Base-by-base conservation (phyloP, 2,888 invertebrate species). In the Nebria salina region DNA sequence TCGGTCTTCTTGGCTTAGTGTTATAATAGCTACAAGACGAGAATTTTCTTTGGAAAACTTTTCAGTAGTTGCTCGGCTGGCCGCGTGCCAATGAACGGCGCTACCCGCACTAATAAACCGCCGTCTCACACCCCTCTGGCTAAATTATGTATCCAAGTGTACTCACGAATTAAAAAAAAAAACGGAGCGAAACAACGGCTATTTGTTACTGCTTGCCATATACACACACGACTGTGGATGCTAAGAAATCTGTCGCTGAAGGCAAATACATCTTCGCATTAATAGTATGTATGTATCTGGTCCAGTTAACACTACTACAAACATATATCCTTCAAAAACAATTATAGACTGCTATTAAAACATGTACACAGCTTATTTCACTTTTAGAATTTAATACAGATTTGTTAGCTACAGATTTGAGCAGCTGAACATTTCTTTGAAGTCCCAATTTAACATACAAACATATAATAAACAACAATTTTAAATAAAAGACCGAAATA, bases 81-180 rank as follows among this genome's bases (percentile, higher is more conserved):
- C 68, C 26, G 68, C 68, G 68, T 25, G 68, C 68, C 68, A 68
- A 26, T 68, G 68, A 25, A 13, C 15, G 26, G 68, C 26, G 20
- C 68, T 5, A 65, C 13, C 7, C 4, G 15, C 54, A 54, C 54
- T 54, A 54, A 54, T 54, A 54, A 54, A 54, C 54, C 54, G 11
- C 54, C 54, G 8, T 54, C 11, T 54, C 54, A 54, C 68, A 68
- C 68, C 13, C 20, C 9, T 9, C 54, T 1, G 54, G 54, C 54
- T 54, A 54, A 54, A 54, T 54, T 54, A 54, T 54, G 54, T 54
- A 54, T 54, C 54, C 54, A 54, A 54, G 54, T 54, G 54, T 54
- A 8, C 7, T 13, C 54, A 54, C 11, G 54, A 54, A 54, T 54
- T 11, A 54, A 54, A 54, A 54, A 43, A 43, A 54, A 54, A 54